Evolutionary conservation across 1,140 invertebrate genomes (phyloP), one percentile per base, ranked within the genome.

Genomic region (Dinoponera quadriceps): DNA sequence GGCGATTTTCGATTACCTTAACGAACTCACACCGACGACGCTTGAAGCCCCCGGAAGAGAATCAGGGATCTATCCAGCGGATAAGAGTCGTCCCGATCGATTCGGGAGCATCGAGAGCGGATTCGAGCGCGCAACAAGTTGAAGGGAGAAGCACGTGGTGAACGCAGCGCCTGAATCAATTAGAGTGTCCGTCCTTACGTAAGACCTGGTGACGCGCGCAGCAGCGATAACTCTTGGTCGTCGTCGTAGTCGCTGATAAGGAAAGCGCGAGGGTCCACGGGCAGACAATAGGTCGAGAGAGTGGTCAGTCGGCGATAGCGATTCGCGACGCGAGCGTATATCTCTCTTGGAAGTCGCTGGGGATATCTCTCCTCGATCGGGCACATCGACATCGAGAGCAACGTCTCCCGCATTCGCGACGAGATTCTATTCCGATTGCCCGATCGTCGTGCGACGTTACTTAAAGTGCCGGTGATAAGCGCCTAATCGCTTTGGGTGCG

Each of bases 111-210:
- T 3, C 14, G 13, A 27, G 16, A 7, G n/a, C 57, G 27, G 11
- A 11, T 44, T 29, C 27, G 11, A 65, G 65, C 48, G 65, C 51
- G 75, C 75, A 80, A 80, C 75, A 80, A 80, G 75, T 80, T 69
- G 75, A 71, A 54, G 25, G 27, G 51, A 18, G 20, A 60, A 80
- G 22, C 75, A 69, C 75, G 75, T 80, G 75, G 74, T 20, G 63
- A 44, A 38, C 14, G 59, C 59, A n/a, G 18, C 22, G 22, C 18
- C 29, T 33, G 75, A 59, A 71, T 72, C 49, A 14, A 51, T 44
- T 68, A 63, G 18, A 27, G n/a, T 55, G 54, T 22, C 25, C 1
- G n/a, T 60, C 22, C 33, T 78, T 65, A 63, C 57, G 69, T 82
- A 82, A 82, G 55, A 62, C 14, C 20, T 16, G 44, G 29, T 60